Evolutionary conservation across 2,797 vertebrate genomes (phyloP).

Genomic region (Tamandua tetradactyla): DNA sequence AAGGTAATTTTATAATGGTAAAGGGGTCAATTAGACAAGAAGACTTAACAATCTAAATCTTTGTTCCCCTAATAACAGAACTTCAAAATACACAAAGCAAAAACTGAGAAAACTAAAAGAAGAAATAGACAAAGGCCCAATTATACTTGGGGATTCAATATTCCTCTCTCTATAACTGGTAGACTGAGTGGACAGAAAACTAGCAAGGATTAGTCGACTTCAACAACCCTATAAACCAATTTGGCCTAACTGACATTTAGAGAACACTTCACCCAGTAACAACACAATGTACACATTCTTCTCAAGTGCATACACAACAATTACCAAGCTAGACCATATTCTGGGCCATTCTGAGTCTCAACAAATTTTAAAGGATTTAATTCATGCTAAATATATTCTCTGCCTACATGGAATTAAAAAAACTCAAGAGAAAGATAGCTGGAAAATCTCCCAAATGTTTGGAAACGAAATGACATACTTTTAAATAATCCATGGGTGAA

Average conservation of each 20-base stretch:
- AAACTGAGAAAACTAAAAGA: background rate
- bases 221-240: background rate
- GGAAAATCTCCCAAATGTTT: background rate
- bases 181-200: background rate
- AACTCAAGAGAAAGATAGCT: background rate
- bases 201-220: background rate
- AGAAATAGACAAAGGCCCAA: background rate
- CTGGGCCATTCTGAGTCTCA: background rate
- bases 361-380: background rate
- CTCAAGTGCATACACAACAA: background rate
- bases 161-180: background rate
- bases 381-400: background rate
- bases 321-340: background rate
- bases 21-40: background rate
- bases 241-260: background rate
- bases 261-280: background rate
- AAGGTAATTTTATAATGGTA: background rate
- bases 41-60: background rate
- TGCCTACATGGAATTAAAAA: background rate
- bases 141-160: background rate
- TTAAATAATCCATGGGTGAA: background rate
- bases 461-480: conserved; percentile 5
- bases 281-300: background rate
- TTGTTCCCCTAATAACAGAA: background rate
- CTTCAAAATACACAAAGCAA: background rate